Base-by-base conservation (phyloP, 2,888 invertebrate species). In the Hemaris fuciformis region DNA sequence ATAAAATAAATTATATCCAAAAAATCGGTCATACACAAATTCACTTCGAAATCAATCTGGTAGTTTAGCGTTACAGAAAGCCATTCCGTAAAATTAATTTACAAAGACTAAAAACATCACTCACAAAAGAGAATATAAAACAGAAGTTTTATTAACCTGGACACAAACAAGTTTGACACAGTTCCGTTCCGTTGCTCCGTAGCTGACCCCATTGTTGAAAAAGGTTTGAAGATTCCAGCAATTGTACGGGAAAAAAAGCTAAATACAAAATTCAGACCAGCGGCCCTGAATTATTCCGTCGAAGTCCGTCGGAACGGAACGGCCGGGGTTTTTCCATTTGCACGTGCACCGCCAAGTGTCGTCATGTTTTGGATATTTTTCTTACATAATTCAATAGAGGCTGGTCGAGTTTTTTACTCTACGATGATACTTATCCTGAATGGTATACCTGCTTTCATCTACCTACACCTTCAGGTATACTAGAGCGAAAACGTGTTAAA, bases 221-320 rank as follows among this genome's bases (percentile, higher is more conserved):
- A 53, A 53, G 53, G 53, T 53, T 53, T 53, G 53, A 31, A 31
- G 31, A 53, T 27, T 53, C 53, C 61, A 38, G 38, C 38, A 59
- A 34, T 61, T 61, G 56, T 23, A 15, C 61, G 34, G 43, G 45
- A 56, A 57, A 34, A 56, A 57, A 61, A 56, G 61, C 57, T 56
- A 61, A 45, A 59, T 22, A 38, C 57, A 61, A 61, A 61, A 61
- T 48, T 27, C 53, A 60, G 27, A 53, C 46, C 48, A 13, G 13
- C 41, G 10, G 48, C n/a, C 38, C 45, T 62, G 41, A 58, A 60
- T 42, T 58, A 60, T 60, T 60, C 53, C 27, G 41, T 20, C 48
- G 57, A 60, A 61, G 45, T 57, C 45, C 48, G 41, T 10, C 23
- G 18, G 59, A 46, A 27, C 46, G 57, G 42, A 59, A 59, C 59